phyloP scores from a whole-genome alignment of 2,797 vertebrate species.

The Apogon hyalosoma region DNA sequence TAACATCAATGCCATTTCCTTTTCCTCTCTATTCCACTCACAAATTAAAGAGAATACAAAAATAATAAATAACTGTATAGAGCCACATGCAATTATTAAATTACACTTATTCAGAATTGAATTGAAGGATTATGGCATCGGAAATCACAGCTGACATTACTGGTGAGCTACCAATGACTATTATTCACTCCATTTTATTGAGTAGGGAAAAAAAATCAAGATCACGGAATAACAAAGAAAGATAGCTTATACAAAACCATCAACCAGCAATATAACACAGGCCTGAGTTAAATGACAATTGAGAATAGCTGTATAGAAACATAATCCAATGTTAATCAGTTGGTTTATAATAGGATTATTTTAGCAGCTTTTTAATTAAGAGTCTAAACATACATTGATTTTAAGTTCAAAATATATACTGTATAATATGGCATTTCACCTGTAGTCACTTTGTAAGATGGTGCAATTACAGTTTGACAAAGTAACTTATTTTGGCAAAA shows the following conservation, averaged over 20 bases:
- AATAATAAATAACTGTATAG: constrained; percentile 44
- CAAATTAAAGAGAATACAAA: constrained; percentile 10
- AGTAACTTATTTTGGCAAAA: constrained; percentile 39
- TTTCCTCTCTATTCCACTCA: constrained; percentile 18
- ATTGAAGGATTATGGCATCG: constrained; percentile 25
- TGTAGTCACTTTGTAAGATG: constrained; percentile 1
- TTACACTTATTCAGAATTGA: neutral
- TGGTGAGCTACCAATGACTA: constrained; percentile 26
- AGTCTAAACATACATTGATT: constrained; percentile 12
- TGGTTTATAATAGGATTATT: constrained; percentile 24
- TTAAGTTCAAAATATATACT: neutral
- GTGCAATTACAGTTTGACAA: constrained; percentile 2
- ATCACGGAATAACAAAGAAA: constrained; percentile 16
- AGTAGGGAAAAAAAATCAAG: constrained; percentile 10
- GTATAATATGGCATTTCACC: constrained; percentile 7
- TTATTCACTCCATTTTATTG: constrained; percentile 17
- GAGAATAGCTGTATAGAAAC: constrained; percentile 4
- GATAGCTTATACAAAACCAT: constrained; percentile 43
- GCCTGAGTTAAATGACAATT: constrained; percentile 35
- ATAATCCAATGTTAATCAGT: constrained; percentile 19
- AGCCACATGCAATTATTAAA: constrained; percentile 3
- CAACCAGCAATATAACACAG: constrained; percentile 26
- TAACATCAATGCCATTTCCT: constrained; percentile 24
- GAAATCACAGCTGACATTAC: constrained; percentile 15
- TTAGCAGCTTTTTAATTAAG: constrained; percentile 46